Percentiles rank a stretch among this genome's conserved stretches.
These are phyloP conservation scores for Lithobates pipiens DNA, from an alignment of 2,797 vertebrate species.

Conservation along the genomic window DNA sequence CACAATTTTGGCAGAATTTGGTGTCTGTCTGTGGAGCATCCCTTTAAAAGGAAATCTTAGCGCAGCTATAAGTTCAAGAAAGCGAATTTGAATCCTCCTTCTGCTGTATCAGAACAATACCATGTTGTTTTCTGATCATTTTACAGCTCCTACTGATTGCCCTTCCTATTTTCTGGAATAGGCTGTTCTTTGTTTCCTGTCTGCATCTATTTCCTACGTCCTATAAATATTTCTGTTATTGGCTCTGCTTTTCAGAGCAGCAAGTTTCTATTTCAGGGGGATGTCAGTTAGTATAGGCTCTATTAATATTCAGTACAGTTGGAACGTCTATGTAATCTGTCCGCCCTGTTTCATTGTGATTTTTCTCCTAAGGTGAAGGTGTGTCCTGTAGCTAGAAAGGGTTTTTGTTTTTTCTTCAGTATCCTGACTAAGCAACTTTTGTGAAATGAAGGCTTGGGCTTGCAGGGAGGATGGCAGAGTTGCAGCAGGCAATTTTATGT, in stretches of 20 bases:
- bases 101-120: too few relatives aligned
- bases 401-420: not conserved
- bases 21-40: too few relatives aligned
- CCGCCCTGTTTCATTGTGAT: not conserved
- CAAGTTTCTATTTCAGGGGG: not conserved
- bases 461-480: not conserved
- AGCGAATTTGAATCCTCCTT: too few relatives aligned
- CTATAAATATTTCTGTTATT: not conserved
- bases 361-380: slow-evolving; percentile 35
- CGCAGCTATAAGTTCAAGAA: too few relatives aligned
- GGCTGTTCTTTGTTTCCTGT: not conserved
- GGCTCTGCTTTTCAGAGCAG: not conserved
- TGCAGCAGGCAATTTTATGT: not conserved
- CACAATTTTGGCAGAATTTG: too few relatives aligned
- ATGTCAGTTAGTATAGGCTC: not conserved
- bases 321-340: not conserved
- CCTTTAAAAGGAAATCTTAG: too few relatives aligned
- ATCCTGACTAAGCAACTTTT: slow-evolving; percentile 44
- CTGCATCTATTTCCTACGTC: slow-evolving; percentile 6
- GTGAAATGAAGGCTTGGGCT: not conserved
- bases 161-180: not conserved
- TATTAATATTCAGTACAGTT: not conserved
- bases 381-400: not conserved
- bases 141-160: not conserved
- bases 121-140: too few relatives aligned